Percentiles rank a stretch among this genome's conserved stretches.
These are phyloP conservation scores for Lerema accius DNA, from an alignment of 1,140 invertebrate genomes.

Conservation along the genomic window DNA sequence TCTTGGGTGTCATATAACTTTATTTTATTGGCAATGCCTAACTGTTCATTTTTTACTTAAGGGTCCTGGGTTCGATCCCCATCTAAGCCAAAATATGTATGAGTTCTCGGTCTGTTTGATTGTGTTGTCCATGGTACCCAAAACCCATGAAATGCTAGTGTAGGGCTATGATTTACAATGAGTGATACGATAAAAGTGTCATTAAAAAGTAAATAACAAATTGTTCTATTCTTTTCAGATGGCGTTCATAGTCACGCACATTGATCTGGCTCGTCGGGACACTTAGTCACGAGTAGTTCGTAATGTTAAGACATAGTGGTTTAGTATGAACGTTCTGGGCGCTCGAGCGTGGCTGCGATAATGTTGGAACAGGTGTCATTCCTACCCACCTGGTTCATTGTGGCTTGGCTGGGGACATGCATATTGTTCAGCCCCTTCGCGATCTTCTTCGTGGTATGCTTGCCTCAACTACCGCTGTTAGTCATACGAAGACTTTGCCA, in stretches of 20 bases:
- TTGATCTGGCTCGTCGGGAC: conserved; percentile 37
- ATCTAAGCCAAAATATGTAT: too few species aligned
- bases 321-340: conserved; percentile 61
- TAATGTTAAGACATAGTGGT: conserved; percentile 34
- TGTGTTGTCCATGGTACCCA: too few species aligned
- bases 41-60: too few species aligned
- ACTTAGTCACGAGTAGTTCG: conserved; percentile 25
- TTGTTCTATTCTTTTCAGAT: conserved; percentile 62
- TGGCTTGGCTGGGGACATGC: conserved; percentile 77
- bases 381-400: conserved; percentile 75
- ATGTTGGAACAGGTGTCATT: conserved; percentile 73
- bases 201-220: too few species aligned
- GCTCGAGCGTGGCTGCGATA: conserved; percentile 34
- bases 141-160: too few species aligned
- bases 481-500: conserved; percentile 79
- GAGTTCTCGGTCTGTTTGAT: too few species aligned
- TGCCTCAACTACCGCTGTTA: conserved; percentile 80
- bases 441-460: conserved; percentile 78
- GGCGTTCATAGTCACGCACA: conserved; percentile 70
- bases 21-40: too few species aligned
- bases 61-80: too few species aligned
- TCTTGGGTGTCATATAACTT: too few species aligned
- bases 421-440: conserved; percentile 81
- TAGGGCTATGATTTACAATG: too few species aligned
- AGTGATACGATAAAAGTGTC: too few species aligned